Conservation (phyloP, 2,797 vertebrate species). For the Arctocebus calabarensis region DNA sequence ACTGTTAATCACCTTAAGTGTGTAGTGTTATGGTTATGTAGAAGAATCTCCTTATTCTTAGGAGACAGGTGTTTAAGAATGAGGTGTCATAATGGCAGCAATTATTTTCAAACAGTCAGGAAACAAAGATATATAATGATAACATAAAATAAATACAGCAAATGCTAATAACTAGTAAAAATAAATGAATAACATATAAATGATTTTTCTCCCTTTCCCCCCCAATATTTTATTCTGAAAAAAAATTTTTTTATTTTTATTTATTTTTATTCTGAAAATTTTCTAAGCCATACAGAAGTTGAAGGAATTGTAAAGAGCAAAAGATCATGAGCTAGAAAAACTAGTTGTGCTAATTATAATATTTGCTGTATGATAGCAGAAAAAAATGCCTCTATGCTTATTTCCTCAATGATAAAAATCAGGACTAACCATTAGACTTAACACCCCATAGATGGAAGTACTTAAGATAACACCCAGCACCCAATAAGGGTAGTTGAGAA, state of each 20-base stretch:
- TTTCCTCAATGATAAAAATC: slow-evolving; percentile 56
- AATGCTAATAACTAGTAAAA: slow-evolving; percentile 29
- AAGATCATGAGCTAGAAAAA: neutral
- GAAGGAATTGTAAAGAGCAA: neutral
- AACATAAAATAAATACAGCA: slow-evolving; percentile 7
- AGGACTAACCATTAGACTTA: slow-evolving; percentile 14
- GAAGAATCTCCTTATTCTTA: slow-evolving; percentile 1
- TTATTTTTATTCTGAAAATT: neutral
- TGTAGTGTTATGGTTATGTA: neutral
- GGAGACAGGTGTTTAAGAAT: neutral
- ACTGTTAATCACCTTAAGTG: neutral
- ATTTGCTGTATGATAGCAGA: neutral
- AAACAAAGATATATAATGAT: neutral
- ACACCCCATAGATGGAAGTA: neutral
- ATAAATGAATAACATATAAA: slow-evolving; percentile 23
- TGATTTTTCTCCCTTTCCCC: neutral
- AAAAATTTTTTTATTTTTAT: too few relatives aligned
- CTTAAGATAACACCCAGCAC: neutral
- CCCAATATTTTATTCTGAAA: neutral
- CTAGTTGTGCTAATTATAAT: neutral
- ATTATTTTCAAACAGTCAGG: slow-evolving; percentile 41
- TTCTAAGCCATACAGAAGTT: neutral
- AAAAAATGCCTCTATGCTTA: slow-evolving; percentile 1
- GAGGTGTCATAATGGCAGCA: neutral
- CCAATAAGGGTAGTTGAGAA: neutral